phyloP scores from a whole-genome alignment of 2,888 invertebrate genomes.

The Oxycera nigricornis region DNA sequence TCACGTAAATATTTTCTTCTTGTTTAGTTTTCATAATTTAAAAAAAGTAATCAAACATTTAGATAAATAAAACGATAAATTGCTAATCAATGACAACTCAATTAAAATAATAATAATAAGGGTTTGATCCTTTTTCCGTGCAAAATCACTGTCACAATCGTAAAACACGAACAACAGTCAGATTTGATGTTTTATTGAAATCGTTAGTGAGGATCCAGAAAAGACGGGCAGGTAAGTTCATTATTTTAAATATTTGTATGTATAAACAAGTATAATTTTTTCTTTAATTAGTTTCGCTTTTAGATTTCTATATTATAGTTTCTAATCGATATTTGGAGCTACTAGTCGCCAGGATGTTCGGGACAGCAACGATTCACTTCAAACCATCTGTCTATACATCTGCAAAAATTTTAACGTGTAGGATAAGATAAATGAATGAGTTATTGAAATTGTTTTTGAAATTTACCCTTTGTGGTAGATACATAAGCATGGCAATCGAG shows the following conservation, averaged over 20 bases:
- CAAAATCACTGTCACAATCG: neutral
- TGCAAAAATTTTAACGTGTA: constrained; percentile 63
- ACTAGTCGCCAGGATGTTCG: constrained; percentile 96
- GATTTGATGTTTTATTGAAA: neutral
- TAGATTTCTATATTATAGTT: constrained; percentile 36
- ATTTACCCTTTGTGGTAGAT: constrained; percentile 96
- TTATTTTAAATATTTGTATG: neutral
- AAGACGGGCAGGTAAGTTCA: constrained; percentile 20
- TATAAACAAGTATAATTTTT: constrained; percentile 31
- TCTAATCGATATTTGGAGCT: constrained; percentile 52
- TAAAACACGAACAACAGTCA: constrained; percentile 13
- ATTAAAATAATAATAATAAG: neutral
- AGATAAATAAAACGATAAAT: constrained; percentile 16
- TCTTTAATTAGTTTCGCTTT: constrained; percentile 26
- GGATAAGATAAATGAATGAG: constrained; percentile 18
- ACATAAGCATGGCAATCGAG: constrained; percentile 98
- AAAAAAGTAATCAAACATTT: constrained; percentile 8
- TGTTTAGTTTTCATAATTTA: neutral
- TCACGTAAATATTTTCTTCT: constrained; percentile 15
- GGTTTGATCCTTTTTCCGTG: neutral
- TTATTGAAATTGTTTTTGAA: constrained; percentile 20
- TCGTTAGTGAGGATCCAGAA: constrained; percentile 2
- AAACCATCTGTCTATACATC: constrained; percentile 99
- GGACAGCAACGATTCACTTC: constrained; percentile 98
- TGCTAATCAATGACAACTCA: constrained; percentile 13